Base-by-base conservation (phyloP, 2,888 invertebrate species). In the Synergus gifuensis region DNA sequence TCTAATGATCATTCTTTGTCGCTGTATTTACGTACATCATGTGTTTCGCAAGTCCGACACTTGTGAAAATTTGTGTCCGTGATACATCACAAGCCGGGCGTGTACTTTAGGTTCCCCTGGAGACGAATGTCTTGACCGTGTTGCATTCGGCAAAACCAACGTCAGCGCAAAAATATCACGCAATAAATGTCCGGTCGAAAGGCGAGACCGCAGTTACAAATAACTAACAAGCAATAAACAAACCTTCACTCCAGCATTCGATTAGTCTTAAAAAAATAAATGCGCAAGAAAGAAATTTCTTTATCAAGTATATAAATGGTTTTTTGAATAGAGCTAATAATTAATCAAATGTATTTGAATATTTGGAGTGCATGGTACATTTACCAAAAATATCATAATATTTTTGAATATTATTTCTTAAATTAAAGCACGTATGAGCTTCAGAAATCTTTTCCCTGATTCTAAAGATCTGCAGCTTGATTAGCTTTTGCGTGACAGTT, bases 41-140 rank as follows among this genome's bases (percentile, higher is more conserved):
- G 14, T 12, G 58, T 76, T 73, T 79, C 67, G 73, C 54, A 14
- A 42, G 46, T 76, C 67, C 46, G 77, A 77, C 67, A n/a, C 49
- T 28, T n/a, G 77, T 49, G 69, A 54, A 81, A 69, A 78, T 81
- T 77, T 77, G 81, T 73, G 76, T 28, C 54, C 49, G 78, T 77
- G 81, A 81, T 81, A 78, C 69, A 79, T 81, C 78, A 78, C 78
- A 81, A 78, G 78, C 18, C 73, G 36, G 76, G 78, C 81, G 77
- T 78, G 77, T n/a, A 64, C 46, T 18, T 36, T 46, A 73, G 76
- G 62, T 80, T 78, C 67, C 60, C 66, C 78, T 69, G 79, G 40
- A 28, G 54, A 73, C 64, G 64, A 78, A 78, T 63, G 54, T 64
- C 76, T 77, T 76, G 63, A 67, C 77, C 54, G 36, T 66, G 8